phyloP scores from a whole-genome alignment of 1,140 invertebrate genomes.

The Cyrtorhinus lividipennis region DNA sequence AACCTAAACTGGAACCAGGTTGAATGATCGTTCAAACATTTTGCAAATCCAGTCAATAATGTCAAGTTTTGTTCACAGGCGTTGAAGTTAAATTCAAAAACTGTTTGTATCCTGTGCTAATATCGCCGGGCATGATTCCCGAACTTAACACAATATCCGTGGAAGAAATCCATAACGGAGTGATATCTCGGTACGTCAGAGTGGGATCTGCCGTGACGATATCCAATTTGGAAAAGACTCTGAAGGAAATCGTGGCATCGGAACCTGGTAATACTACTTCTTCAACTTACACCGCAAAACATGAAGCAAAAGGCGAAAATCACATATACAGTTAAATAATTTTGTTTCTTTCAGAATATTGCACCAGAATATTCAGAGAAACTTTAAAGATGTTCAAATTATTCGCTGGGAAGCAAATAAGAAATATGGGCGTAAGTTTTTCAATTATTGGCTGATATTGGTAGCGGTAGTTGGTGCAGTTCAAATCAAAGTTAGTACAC shows the following conservation, averaged over 20 bases:
- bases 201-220: conserved; percentile 74
- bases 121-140: conserved; percentile 56
- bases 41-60: no score
- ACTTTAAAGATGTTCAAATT: conserved; percentile 77
- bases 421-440: conserved; percentile 55
- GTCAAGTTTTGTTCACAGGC: conserved; percentile 33
- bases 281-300: background rate
- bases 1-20: no score
- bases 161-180: conserved; percentile 26
- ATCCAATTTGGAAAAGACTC: conserved; percentile 43
- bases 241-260: conserved; percentile 19
- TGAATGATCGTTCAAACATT: no score
- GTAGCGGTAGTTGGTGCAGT: no score
- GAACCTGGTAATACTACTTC: conserved; percentile 32
- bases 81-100: conserved; percentile 87
- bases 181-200: conserved; percentile 40
- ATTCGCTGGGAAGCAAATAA: conserved; percentile 89
- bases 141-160: conserved; percentile 48
- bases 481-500: no score
- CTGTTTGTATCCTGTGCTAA: conserved; percentile 61
- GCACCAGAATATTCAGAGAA: conserved; percentile 55
- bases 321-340: background rate
- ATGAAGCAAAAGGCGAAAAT: background rate
- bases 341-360: conserved; percentile 32
- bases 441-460: no score